Evolutionary conservation across 2,888 invertebrate genomes (phyloP).

Genomic region (Magallana nippona): DNA sequence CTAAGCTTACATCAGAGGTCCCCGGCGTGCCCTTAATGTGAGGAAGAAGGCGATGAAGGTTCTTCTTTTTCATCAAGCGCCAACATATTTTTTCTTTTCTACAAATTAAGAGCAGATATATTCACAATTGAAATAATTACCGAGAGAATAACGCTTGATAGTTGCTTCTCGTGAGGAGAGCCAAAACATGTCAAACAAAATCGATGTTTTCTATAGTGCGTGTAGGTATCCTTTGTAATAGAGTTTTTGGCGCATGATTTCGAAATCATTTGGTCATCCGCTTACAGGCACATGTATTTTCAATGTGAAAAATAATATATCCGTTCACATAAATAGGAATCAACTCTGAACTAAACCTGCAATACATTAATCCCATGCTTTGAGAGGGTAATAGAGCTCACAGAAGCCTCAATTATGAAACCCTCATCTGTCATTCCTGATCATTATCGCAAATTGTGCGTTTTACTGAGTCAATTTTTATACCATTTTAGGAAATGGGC

Average conservation of each 20-base stretch:
- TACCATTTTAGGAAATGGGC: too few species aligned
- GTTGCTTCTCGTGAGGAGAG: background rate
- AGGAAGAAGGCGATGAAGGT: background rate
- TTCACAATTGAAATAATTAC: slow-evolving; percentile 31
- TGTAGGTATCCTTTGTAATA: background rate
- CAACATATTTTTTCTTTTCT: slow-evolving; percentile 3
- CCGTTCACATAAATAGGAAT: background rate
- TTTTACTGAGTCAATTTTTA: too few species aligned
- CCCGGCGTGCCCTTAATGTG: background rate
- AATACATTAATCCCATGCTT: background rate
- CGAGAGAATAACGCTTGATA: slow-evolving; percentile 18
- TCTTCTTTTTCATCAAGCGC: slow-evolving; percentile 9
- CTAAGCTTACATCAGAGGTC: slow-evolving; percentile 11
- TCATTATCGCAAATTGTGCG: too few species aligned
- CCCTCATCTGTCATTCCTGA: too few species aligned
- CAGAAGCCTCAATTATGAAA: background rate
- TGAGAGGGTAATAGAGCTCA: too few species aligned
- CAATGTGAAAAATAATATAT: background rate
- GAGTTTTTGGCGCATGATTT: background rate
- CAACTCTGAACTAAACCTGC: background rate
- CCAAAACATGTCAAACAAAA: slow-evolving; percentile 22
- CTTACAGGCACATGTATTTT: background rate
- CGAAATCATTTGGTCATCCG: background rate
- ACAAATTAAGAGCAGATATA: slow-evolving; percentile 19
- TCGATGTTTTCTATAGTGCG: background rate